Base-by-base conservation (phyloP, 2,113 vertebrate species). In the Osmerus mordax region DNA sequence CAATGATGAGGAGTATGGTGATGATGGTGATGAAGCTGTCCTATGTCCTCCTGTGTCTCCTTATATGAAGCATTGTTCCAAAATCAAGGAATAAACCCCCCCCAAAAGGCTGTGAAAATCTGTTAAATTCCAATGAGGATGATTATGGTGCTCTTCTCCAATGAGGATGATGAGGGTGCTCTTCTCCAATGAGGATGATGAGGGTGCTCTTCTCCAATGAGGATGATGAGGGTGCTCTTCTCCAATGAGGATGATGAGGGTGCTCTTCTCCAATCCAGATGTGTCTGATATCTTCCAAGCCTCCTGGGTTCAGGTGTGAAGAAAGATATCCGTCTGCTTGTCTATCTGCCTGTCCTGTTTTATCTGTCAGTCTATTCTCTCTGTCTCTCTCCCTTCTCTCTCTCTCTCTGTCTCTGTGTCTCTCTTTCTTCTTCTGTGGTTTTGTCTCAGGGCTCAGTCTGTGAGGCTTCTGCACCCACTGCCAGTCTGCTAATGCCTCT, bases 401-500 rank as follows among this genome's bases (percentile, higher is more conserved):
- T 56, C 19, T 62, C 79, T 78, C 73, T 73, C 75, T 76, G 23
- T 58, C 28, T 73, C 61, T 58, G 51, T 41, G 25, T 62, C 79
- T 78, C 73, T 73, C 75, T 76, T 87, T 77, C 68, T 73, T 79
- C 77, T 87, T 75, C 83, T 76, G 77, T 78, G 73, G 73, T 74
- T 66, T 76, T 80, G 66, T 68, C 51, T 59, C 54, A 28, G 66
- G 66, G 54, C 51, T 59, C 54, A 28, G 61, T 66, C 41, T 73
- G 73, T 75, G 85, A 83, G 71, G 78, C 47, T 91, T 82, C 86
- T 86, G 84, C 89, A 88, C 87, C 76, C 83, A 82, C 86, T 82
- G 86, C 87, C 83, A 79, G 87, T 81, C 86, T 84, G 83, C 74
- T 83, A 92, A 86, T 87, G 87, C 81, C 81, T 51, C 77, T 79